Evolutionary conservation across 2,797 vertebrate genomes (phyloP).

Genomic region (Enteromius viviparus): DNA sequence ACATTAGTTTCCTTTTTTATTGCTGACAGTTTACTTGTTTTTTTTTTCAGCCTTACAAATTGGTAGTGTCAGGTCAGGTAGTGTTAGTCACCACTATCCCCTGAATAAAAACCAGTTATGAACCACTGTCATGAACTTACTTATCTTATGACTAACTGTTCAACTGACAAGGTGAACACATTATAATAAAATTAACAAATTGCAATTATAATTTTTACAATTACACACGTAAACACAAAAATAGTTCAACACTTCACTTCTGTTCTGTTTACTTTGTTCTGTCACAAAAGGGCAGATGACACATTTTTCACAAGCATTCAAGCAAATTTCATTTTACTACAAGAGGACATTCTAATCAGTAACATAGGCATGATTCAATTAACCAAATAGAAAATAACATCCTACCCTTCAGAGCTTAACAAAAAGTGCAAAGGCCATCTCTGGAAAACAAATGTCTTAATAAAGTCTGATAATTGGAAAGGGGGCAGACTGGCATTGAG

Average conservation of each 20-base stretch:
- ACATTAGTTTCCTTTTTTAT: neutral
- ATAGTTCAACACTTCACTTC: neutral
- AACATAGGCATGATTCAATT: conserved; percentile 49
- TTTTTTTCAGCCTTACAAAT: neutral
- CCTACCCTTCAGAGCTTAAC: neutral
- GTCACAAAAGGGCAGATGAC: conserved; percentile 7
- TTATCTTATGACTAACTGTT: neutral
- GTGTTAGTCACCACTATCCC: neutral
- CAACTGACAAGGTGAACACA: neutral
- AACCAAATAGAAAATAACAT: conserved; percentile 38
- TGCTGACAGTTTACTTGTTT: neutral
- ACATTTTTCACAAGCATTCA: neutral
- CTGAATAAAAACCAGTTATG: neutral
- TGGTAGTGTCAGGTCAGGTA: neutral
- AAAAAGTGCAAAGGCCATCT: conserved; percentile 38
- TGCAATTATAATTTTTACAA: neutral
- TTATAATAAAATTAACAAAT: neutral
- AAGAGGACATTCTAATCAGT: conserved; percentile 17
- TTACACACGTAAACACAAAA: neutral
- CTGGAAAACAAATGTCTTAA: conserved; percentile 36
- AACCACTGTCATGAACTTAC: neutral
- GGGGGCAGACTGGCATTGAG: conserved; percentile 29
- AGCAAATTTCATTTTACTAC: conserved; percentile 16
- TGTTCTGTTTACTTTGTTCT: conserved; percentile 2
- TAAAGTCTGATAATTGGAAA: conserved; percentile 51